These are phyloP conservation scores for Emmelina monodactyla DNA, from an alignment of 2,888 invertebrate genomes.

Conservation along the genomic window DNA sequence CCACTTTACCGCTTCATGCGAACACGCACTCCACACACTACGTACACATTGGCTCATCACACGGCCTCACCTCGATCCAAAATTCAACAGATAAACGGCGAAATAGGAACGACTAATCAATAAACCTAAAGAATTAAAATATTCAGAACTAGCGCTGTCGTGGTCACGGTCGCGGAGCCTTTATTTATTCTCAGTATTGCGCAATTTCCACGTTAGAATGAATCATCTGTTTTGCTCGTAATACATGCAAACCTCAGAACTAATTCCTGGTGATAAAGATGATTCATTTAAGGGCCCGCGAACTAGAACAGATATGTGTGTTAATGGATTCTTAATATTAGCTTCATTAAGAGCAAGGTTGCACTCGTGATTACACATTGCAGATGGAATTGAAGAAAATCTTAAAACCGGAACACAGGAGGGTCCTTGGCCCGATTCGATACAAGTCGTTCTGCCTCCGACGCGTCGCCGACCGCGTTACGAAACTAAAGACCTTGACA, in stretches of 20 bases:
- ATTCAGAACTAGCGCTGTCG: too few species aligned
- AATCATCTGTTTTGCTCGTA: slow-evolving; percentile 16
- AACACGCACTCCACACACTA: slow-evolving; percentile 29
- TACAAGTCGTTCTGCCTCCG: slow-evolving; percentile 21
- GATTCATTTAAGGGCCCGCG: not conserved
- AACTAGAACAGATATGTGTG: slow-evolving; percentile 50
- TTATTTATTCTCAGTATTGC: not conserved
- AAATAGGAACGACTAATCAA: too few species aligned
- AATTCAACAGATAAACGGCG: too few species aligned
- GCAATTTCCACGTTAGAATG: slow-evolving; percentile 13
- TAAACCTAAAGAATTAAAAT: too few species aligned
- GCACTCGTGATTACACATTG: too few species aligned
- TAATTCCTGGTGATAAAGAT: too few species aligned
- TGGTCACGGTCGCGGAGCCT: not conserved
- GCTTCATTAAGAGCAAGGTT: too few species aligned
- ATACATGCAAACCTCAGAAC: too few species aligned
- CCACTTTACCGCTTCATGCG: slow-evolving; percentile 45
- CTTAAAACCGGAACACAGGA: slow-evolving; percentile 38
- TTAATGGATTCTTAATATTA: too few species aligned
- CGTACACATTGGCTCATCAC: too few species aligned
- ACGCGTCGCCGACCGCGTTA: slow-evolving; percentile 29
- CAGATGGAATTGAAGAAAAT: too few species aligned
- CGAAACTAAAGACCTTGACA: slow-evolving; percentile 56
- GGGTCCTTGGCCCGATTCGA: slow-evolving; percentile 47
- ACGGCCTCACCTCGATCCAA: too few species aligned